These are phyloP conservation scores for Cepaea hortensis DNA, from an alignment of 2,888 invertebrate genomes.

Conservation along the genomic window DNA sequence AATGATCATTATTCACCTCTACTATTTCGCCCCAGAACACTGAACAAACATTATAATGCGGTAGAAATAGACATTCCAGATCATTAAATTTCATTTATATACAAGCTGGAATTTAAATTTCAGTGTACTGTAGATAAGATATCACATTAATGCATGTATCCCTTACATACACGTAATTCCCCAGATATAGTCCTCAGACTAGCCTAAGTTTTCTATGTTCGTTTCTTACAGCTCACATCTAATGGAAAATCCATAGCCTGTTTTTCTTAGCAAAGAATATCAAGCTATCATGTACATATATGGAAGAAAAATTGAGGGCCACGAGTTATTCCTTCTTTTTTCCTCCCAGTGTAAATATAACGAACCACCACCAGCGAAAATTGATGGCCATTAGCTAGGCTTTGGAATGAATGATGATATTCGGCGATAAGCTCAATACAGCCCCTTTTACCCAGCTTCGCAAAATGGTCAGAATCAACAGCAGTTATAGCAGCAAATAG, in stretches of 20 bases:
- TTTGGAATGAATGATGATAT: slow-evolving; percentile 33
- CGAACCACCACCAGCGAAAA: slow-evolving; percentile 30
- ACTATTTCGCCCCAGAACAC: no score
- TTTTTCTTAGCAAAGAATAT: slow-evolving; percentile 1
- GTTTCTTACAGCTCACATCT: neutral
- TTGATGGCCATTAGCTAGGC: slow-evolving; percentile 41
- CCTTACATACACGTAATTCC: no score
- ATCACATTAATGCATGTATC: no score
- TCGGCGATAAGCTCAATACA: slow-evolving; percentile 30
- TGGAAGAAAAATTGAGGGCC: neutral
- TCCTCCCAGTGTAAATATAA: neutral
- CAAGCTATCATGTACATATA: neutral
- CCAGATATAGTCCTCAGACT: no score
- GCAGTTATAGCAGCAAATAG: slow-evolving; percentile 38
- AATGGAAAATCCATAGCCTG: neutral
- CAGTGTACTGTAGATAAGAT: no score
- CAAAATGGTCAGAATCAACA: slow-evolving; percentile 46
- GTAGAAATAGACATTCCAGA: no score
- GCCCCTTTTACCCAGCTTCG: slow-evolving; percentile 21
- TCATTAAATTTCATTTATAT: no score
- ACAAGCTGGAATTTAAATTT: no score
- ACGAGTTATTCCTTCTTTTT: neutral
- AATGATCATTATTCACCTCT: no score
- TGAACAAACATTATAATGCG: no score
- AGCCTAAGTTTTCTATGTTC: no score